Base-by-base conservation (phyloP, 2,888 invertebrate species). In the Polietes domitor region DNA sequence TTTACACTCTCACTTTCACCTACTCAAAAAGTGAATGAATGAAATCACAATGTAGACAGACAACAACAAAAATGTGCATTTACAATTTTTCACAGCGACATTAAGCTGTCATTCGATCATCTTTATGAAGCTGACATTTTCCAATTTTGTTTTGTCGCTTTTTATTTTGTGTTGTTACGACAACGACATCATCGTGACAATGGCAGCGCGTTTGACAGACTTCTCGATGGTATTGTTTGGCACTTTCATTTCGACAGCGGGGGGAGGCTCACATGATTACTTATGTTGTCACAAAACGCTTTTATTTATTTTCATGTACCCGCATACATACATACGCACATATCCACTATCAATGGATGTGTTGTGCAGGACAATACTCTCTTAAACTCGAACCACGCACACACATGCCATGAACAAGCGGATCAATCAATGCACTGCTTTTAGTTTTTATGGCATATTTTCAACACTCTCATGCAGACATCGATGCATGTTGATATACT, bases 101-200 rank as follows among this genome's bases (percentile, higher is more conserved):
- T 61, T 61, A 61, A 61, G 28, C 15, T 61, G 61, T 61, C 61
- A 61, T 61, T 15, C n/a, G 28, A 61, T 61, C 61, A 28, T 61
- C 32, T 21, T 61, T 61, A 32, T 28, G n/a, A 61, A 24, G 28
- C n/a, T 68, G 68, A 15, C 24, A 65, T 65, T 65, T 65, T 17
- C 17, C n/a, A 21, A 21, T 21, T 41, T 65, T 21, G 41, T 37
- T 32, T 32, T 32, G 32, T 32, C 7, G 32, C 4, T 32, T 32
- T 7, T 32, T 3, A 7, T 37, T 37, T 37, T 37, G 37, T 3
- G 37, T 37, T n/a, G n/a, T n/a, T n/a, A 9, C 41, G 61, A 28
- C 65, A 24, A n/a, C n/a, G 24, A 10, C 26, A 21, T 15, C 41
- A 41, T 43, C 19, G 37, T 12, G 43, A 41, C 41, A 17, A 21